Evolutionary conservation across 2,888 invertebrate species (phyloP), one percentile per base, ranked within the genome.

Genomic region (Drosophila mimica): DNA sequence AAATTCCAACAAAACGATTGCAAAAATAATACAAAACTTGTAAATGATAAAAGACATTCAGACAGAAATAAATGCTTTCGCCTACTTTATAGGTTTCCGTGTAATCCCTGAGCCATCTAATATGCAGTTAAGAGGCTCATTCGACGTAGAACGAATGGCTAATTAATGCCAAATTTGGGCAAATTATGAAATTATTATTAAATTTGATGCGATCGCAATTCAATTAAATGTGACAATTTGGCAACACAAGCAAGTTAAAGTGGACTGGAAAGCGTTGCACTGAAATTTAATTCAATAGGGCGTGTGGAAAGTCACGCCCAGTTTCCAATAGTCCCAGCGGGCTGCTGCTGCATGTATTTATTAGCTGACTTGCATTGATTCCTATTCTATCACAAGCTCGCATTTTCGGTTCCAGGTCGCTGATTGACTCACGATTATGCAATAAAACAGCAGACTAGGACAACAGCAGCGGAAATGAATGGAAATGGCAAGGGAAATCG

Each of bases 351-450:
- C 89, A 90, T 88, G 90, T 87, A 89, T 90, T 89, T 90, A 91
- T 91, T 91, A 80, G 85, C 87, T 80, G 83, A 76, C 77, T 78
- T 78, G 79, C 89, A 90, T 82, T 89, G 89, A 86, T 4, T 31
- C 6, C 2, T 28, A 17, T 53, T 57, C 31, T 52, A 8, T 25
- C 1, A 8, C 4, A 15, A 46, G 1, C 20, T 8, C 15, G 20
- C 8, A 5, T 13, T 17, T 52, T 52, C 8, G 46, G 25, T 65
- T 65, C 63, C 76, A 64, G 82, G 74, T 77, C 70, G 79, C 81
- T 88, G 90, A 91, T 90, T 91, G 87, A 87, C 89, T 90, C 92
- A 90, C 91, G 92, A 89, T 87, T 92, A 87, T 89, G 91, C 87
- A 86, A 91, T 91, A 92, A 91, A 91, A 89, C 76, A 81, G 58